Conservation (phyloP, 2,113 vertebrate species). For the Trachemys scripta region DNA sequence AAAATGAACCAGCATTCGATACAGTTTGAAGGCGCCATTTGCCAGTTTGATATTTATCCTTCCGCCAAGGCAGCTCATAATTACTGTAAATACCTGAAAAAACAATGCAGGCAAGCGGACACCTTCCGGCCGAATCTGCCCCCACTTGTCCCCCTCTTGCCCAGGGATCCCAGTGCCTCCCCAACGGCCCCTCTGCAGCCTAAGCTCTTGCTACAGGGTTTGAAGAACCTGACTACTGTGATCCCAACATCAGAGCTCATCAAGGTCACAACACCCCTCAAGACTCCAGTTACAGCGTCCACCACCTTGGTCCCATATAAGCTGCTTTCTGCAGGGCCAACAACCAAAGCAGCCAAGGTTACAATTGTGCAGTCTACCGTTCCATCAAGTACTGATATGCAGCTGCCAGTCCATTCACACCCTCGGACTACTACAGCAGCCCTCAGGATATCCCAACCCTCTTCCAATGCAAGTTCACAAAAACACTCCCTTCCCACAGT, state of each 20-base stretch:
- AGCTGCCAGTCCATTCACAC: neutral
- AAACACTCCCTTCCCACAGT: neutral
- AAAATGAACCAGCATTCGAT: constrained; percentile 90
- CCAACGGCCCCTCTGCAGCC: neutral
- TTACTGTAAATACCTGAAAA: constrained; percentile 97
- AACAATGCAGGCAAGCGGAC: constrained; percentile 93
- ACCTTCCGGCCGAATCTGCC: constrained; percentile 85
- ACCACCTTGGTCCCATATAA: neutral
- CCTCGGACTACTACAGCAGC: neutral
- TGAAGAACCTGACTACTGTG: constrained; percentile 79
- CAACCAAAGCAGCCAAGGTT: constrained; percentile 55
- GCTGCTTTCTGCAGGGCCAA: neutral
- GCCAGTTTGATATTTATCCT: constrained; percentile 96
- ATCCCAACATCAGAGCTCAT: constrained; percentile 12
- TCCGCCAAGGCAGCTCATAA: constrained; percentile 94
- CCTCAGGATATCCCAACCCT: neutral
- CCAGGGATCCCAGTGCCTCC: constrained; percentile 78
- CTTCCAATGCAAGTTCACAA: neutral
- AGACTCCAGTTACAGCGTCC: neutral
- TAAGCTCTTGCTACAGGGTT: constrained; percentile 33
- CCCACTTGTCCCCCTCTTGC: constrained; percentile 82
- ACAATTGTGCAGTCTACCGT: neutral
- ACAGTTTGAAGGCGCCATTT: constrained; percentile 95
- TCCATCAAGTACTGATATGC: neutral
- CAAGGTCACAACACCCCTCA: constrained; percentile 48